Evolutionary conservation across 2,113 vertebrate genomes (phyloP).

Genomic region (Tauraco erythrolophus): DNA sequence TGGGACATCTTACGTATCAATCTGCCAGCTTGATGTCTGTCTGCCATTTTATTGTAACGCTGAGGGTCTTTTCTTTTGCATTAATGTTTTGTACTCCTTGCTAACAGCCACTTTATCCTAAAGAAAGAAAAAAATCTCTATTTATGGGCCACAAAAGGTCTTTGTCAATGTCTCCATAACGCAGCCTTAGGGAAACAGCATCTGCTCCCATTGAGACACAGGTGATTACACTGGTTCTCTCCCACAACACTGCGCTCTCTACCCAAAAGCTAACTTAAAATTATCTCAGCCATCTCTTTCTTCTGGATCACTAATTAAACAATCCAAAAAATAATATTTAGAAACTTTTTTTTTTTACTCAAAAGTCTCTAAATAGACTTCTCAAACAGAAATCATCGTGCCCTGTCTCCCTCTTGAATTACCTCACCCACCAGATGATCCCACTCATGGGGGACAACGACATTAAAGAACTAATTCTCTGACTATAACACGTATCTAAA

Average conservation of each 20-base stretch:
- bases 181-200: background rate
- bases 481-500: background rate
- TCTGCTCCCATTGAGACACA: background rate
- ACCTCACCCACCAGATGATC: background rate
- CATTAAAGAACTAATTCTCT: background rate
- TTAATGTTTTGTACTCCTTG: background rate
- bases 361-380: background rate
- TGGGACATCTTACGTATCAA: conserved; percentile 51
- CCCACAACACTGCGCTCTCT: background rate
- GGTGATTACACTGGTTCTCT: background rate
- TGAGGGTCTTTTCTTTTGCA: background rate
- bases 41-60: background rate
- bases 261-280: background rate
- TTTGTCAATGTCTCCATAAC: background rate
- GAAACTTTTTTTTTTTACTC: background rate
- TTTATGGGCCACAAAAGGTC: background rate
- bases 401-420: background rate
- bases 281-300: background rate
- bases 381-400: background rate
- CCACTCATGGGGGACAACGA: no score
- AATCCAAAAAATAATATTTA: background rate
- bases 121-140: background rate
- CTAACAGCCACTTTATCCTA: background rate
- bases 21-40: background rate
- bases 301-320: background rate